These are phyloP conservation scores for Diaprepes abbreviatus DNA, from an alignment of 2,888 invertebrate genomes.

Conservation along the genomic window DNA sequence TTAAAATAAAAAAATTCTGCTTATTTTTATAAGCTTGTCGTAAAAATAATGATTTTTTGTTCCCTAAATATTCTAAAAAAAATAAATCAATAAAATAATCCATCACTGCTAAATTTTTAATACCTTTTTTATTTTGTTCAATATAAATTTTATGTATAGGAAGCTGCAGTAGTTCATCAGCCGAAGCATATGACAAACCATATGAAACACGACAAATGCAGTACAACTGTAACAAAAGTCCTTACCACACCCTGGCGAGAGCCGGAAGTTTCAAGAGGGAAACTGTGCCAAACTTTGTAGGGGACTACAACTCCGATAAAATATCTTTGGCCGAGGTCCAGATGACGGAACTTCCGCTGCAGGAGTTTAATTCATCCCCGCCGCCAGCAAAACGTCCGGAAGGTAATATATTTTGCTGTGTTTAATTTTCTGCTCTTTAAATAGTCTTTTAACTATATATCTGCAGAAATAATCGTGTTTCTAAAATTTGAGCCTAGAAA, in stretches of 20 bases:
- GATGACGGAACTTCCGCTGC: slow-evolving; percentile 75
- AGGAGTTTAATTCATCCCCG: slow-evolving; percentile 74
- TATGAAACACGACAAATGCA: slow-evolving; percentile 54
- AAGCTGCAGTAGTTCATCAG: slow-evolving; percentile 75
- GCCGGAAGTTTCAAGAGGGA: slow-evolving; percentile 73
- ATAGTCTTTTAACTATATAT: too few relatives aligned
- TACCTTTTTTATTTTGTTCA: not conserved
- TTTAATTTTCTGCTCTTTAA: slow-evolving; percentile 10
- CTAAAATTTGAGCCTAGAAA: too few relatives aligned
- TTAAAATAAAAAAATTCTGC: too few relatives aligned
- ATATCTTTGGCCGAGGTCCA: slow-evolving; percentile 74
- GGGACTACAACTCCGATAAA: slow-evolving; percentile 75
- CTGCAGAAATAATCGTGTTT: too few relatives aligned
- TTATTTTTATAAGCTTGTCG: too few relatives aligned
- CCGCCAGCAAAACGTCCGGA: slow-evolving; percentile 71
- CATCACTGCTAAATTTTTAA: not conserved
- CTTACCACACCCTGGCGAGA: slow-evolving; percentile 69
- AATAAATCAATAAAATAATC: too few relatives aligned
- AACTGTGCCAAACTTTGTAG: slow-evolving; percentile 71
- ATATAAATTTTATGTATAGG: slow-evolving; percentile 66
- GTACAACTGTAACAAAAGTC: slow-evolving; percentile 62
- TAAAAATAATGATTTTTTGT: too few relatives aligned
- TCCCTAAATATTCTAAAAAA: too few relatives aligned
- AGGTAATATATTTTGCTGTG: slow-evolving; percentile 55
- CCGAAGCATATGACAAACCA: slow-evolving; percentile 73